A percentile compares a stretch with the other conserved stretches of the same genome.
These are phyloP conservation scores for Anoura caudifer DNA, from an alignment of 2,113 vertebrate genomes.

Conservation along the genomic window DNA sequence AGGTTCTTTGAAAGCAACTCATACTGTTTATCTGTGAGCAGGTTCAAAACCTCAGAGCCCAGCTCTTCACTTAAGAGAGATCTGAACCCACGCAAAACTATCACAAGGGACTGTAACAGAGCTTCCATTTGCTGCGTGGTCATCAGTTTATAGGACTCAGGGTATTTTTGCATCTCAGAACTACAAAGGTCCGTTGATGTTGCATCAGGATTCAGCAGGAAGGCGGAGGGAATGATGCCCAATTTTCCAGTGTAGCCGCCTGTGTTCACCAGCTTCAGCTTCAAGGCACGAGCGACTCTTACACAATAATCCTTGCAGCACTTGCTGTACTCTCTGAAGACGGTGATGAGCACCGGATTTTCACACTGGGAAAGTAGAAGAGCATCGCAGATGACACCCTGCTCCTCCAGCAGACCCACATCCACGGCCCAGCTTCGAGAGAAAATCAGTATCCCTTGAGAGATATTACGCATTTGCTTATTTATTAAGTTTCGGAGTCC, in stretches of 20 bases:
- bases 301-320: slow-evolving; percentile 18
- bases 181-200: accelerated
- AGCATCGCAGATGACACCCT: slow-evolving; percentile 62
- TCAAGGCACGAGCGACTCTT: slow-evolving; percentile 14
- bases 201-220: neutral
- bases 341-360: slow-evolving; percentile 56
- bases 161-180: slow-evolving; percentile 2
- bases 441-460: slow-evolving; percentile 60
- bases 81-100: slow-evolving; percentile 60
- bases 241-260: slow-evolving; percentile 69
- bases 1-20: slow-evolving; percentile 64
- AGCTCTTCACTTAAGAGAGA: slow-evolving; percentile 60
- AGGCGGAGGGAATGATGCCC: slow-evolving; percentile 58
- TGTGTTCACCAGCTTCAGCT: slow-evolving; percentile 72
- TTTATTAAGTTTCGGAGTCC: slow-evolving; percentile 16
- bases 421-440: slow-evolving; percentile 77
- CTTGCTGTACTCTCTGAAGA: neutral
- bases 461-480: neutral
- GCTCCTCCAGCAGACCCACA: slow-evolving; percentile 42
- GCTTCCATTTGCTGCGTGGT: neutral
- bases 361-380: slow-evolving; percentile 44
- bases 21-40: slow-evolving; percentile 74
- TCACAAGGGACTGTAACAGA: slow-evolving; percentile 46
- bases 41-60: slow-evolving; percentile 66
- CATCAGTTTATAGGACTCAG: neutral